Evolutionary conservation across 2,888 invertebrate genomes (phyloP).

Genomic region (Drosophila longiperda): DNA sequence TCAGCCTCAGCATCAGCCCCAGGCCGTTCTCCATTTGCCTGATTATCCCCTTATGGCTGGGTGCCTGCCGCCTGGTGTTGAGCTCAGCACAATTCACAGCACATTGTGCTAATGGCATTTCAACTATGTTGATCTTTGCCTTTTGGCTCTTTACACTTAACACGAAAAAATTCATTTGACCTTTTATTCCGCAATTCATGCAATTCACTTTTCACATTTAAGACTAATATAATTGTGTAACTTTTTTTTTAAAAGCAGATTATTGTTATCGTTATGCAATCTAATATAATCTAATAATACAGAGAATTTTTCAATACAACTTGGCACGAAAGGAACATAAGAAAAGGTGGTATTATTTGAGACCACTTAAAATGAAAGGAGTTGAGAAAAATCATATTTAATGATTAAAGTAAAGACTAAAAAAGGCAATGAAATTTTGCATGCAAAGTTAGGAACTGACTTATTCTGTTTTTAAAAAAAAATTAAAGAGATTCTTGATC

Average conservation of each 20-base stretch:
- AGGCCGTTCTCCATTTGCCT: constrained; percentile 13
- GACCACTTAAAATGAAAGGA: not conserved
- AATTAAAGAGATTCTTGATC: not conserved
- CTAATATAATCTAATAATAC: not conserved
- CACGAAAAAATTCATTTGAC: constrained; percentile 18
- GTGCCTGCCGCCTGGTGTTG: constrained; percentile 8
- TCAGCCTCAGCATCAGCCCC: not conserved
- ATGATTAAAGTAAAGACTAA: not conserved
- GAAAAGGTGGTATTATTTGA: not conserved
- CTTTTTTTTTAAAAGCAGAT: not conserved
- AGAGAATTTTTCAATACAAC: not conserved
- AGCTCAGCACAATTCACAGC: constrained; percentile 24
- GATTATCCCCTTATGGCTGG: constrained; percentile 31
- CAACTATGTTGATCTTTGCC: constrained; percentile 58
- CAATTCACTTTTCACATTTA: constrained; percentile 8
- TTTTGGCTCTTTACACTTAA: constrained; percentile 13
- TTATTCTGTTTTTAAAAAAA: not conserved
- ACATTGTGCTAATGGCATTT: constrained; percentile 64
- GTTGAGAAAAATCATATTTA: not conserved
- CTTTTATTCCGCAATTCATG: constrained; percentile 24
- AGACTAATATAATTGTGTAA: not conserved
- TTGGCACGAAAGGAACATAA: not conserved
- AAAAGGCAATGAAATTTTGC: not conserved
- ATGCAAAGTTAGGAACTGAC: not conserved
- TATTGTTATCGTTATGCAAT: not conserved